phyloP scores from a whole-genome alignment of 2,888 invertebrate genomes.

The Volucella zonaria region DNA sequence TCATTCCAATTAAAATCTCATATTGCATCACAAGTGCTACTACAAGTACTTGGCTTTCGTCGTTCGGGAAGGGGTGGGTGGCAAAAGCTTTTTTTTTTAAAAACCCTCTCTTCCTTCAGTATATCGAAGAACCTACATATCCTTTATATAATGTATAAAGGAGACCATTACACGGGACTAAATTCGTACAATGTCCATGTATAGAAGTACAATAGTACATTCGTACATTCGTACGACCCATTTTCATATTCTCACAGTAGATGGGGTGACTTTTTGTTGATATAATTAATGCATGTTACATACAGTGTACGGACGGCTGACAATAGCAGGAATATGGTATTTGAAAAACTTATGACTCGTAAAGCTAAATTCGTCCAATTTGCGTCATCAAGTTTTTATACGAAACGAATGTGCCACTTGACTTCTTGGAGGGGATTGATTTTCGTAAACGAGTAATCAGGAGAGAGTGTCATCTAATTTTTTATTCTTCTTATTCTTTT shows the following conservation, averaged over 20 bases:
- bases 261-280: constrained; percentile 29
- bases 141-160: constrained; percentile 16
- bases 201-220: constrained; percentile 20
- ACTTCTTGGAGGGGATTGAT: constrained; percentile 1
- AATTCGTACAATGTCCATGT: background rate
- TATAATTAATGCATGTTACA: constrained; percentile 35
- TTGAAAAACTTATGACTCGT: constrained; percentile 41
- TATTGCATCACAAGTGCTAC: constrained; percentile 39
- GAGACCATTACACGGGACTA: constrained; percentile 24
- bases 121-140: constrained; percentile 3
- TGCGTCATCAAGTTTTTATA: constrained; percentile 57
- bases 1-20: constrained; percentile 49
- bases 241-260: background rate
- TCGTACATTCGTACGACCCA: constrained; percentile 6
- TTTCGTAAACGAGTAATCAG: background rate
- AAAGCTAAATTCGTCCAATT: constrained; percentile 49
- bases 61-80: no score
- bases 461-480: constrained; percentile 7
- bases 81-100: constrained; percentile 47
- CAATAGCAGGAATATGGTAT: constrained; percentile 26
- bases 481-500: background rate
- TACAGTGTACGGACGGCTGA: constrained; percentile 15
- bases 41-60: constrained; percentile 23
- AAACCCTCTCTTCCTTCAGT: background rate
- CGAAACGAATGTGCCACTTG: background rate